phyloP scores from a whole-genome alignment of 2,888 invertebrate genomes.

The Argyresthia albistria region DNA sequence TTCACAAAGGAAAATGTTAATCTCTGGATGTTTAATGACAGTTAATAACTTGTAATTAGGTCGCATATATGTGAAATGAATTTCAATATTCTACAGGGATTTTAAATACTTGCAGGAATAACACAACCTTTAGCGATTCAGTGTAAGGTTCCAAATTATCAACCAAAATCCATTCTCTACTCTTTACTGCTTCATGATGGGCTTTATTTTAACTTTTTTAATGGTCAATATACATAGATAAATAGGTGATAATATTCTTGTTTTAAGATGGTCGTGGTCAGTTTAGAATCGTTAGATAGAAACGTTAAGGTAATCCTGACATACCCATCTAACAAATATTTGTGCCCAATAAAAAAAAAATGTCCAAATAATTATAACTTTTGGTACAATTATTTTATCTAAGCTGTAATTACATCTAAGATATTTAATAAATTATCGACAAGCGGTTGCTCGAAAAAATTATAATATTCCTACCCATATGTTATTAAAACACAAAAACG shows the following conservation, averaged over 20 bases:
- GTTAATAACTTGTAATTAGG: background rate
- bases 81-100: background rate
- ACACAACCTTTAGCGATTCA: too few relatives aligned
- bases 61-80: background rate
- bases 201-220: too few relatives aligned
- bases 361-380: slow-evolving; percentile 22
- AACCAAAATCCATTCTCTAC: too few relatives aligned
- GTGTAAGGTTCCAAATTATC: too few relatives aligned
- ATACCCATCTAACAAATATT: too few relatives aligned
- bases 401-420: background rate
- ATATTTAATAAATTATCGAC: slow-evolving; percentile 46
- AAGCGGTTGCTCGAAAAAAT: slow-evolving; percentile 49
- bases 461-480: slow-evolving; percentile 37
- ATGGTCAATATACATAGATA: too few relatives aligned
- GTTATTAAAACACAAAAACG: slow-evolving; percentile 63
- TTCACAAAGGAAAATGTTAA: slow-evolving; percentile 29
- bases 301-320: too few relatives aligned
- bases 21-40: slow-evolving; percentile 25
- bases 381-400: slow-evolving; percentile 11
- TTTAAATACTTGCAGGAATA: slow-evolving; percentile 20
- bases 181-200: too few relatives aligned
- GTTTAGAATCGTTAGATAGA: too few relatives aligned
- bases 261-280: too few relatives aligned
- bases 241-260: too few relatives aligned
- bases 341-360: too few relatives aligned